Base-by-base conservation (phyloP, 1,140 invertebrate genomes). In the Cardiocondyla obscurior region DNA sequence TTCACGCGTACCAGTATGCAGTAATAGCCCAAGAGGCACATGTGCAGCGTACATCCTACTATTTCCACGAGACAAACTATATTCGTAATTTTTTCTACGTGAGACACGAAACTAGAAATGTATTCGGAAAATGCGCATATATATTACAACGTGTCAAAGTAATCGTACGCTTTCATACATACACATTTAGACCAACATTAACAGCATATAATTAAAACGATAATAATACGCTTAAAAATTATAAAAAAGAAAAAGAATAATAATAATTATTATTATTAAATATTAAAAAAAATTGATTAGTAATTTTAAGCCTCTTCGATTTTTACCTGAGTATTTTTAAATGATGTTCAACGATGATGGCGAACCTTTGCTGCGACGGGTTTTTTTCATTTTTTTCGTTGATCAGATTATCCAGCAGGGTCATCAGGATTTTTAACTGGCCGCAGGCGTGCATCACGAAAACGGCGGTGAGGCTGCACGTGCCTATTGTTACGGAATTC, bases 1-100 rank as follows among this genome's bases (percentile, higher is more conserved):
- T 46, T 39, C 25, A 62, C 30, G 16, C 85, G n/a, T 89, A 91
- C 92, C 88, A 79, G 85, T 22, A 93, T 86, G 8, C 89, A 89
- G 62, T 90, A 93, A 84, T 92, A 93, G 42, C 88, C 90, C 14
- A 92, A 81, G 28, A 91, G 88, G 65, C 92, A 93, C 62, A 92
- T 91, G 10, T 90, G 88, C 46, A 92, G 14, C 0, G 90, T 92
- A 39, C 90, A 92, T 2, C 91, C 91, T 7, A 88, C 60, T 51
- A 92, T 74, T 88, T 92, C 91, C 12, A 91, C 85, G 22, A 93
- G 81, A 62, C 89, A 91, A 70, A 90, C 86, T 55, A 85, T 65
- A 62, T 84, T 90, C 39, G 92, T 84, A 39, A 91, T 79, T 19
- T 85, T 60, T 49, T 93, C 91, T 12, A 92, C 84, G 7, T 67